Percentiles rank a stretch among this genome's conserved stretches.
phyloP scores from a whole-genome alignment of 2,888 invertebrate genomes.

The Amiota communis region DNA sequence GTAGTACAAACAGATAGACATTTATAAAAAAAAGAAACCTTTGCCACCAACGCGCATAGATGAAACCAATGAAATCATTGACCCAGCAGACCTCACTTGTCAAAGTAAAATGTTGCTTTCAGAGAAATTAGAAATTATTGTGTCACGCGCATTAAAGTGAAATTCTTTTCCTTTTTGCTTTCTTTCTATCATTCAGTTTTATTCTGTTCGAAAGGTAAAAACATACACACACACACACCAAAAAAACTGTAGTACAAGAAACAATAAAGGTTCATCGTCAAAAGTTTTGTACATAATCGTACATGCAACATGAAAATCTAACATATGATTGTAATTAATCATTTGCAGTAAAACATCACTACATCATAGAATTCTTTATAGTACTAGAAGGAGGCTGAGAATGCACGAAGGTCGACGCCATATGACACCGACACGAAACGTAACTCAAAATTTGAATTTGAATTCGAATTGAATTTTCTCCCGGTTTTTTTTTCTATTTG shows the following conservation, averaged over 20 bases:
- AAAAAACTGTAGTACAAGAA: constrained; percentile 9
- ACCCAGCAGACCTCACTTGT: constrained; percentile 35
- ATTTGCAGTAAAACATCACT: constrained; percentile 42
- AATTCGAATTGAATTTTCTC: not conserved
- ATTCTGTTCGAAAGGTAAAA: not conserved
- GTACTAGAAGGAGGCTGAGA: constrained; percentile 17
- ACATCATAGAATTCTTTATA: not conserved
- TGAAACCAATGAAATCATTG: not conserved
- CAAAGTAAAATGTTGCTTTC: constrained; percentile 31
- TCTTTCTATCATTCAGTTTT: too few species aligned
- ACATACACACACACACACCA: too few species aligned
- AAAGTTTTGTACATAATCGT: not conserved
- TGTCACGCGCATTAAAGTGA: constrained; percentile 48
- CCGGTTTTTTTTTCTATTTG: not conserved
- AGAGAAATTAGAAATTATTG: constrained; percentile 43
- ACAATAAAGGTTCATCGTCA: not conserved
- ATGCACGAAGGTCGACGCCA: constrained; percentile 5
- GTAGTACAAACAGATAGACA: not conserved
- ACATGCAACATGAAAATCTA: constrained; percentile 33
- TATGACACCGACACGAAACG: constrained; percentile 14
- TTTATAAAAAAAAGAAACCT: not conserved
- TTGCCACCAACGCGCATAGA: not conserved
- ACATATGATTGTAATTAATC: constrained; percentile 69
- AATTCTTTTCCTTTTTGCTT: not conserved
- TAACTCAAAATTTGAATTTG: not conserved